Evolutionary conservation across 2,888 invertebrate genomes (phyloP).

Genomic region (Limenitis camilla): DNA sequence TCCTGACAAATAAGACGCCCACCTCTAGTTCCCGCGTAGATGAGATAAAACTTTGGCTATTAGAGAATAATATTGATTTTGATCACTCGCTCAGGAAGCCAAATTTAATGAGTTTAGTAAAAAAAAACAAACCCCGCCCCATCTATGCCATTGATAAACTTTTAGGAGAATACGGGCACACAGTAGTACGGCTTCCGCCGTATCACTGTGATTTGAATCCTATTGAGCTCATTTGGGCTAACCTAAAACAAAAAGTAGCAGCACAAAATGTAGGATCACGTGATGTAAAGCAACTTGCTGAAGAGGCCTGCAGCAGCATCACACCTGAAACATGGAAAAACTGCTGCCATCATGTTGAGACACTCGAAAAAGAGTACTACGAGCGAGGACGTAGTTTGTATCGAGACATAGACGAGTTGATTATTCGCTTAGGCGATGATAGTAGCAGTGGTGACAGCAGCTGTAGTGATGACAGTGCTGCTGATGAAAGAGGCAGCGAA

Average conservation of each 20-base stretch:
- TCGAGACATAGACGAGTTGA: background rate
- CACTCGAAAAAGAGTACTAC: background rate
- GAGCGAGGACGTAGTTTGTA: background rate
- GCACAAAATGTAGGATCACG: constrained; percentile 15
- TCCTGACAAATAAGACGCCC: background rate
- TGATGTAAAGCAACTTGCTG: background rate
- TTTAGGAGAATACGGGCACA: constrained; percentile 25
- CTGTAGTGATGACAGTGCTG: too few species aligned
- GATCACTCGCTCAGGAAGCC: constrained; percentile 22
- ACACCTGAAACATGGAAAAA: background rate
- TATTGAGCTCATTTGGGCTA: constrained; percentile 25
- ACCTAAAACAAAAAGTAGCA: constrained; percentile 17
- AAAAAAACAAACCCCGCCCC: constrained; percentile 25
- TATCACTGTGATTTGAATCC: constrained; percentile 27
- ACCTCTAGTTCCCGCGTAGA: constrained; percentile 1
- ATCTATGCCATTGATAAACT: constrained; percentile 24
- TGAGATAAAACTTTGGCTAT: constrained; percentile 26
- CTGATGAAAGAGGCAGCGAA: too few species aligned
- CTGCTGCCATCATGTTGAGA: background rate
- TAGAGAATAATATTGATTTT: constrained; percentile 26
- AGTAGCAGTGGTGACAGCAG: background rate
- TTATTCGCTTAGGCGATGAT: background rate
- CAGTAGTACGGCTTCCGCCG: too few species aligned
- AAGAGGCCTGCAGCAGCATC: background rate
- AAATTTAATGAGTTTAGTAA: constrained; percentile 19